Percentiles rank a stretch among this genome's conserved stretches.
phyloP scores from a whole-genome alignment of 2,113 vertebrate genomes.

The Daphoenositta chrysoptera region DNA sequence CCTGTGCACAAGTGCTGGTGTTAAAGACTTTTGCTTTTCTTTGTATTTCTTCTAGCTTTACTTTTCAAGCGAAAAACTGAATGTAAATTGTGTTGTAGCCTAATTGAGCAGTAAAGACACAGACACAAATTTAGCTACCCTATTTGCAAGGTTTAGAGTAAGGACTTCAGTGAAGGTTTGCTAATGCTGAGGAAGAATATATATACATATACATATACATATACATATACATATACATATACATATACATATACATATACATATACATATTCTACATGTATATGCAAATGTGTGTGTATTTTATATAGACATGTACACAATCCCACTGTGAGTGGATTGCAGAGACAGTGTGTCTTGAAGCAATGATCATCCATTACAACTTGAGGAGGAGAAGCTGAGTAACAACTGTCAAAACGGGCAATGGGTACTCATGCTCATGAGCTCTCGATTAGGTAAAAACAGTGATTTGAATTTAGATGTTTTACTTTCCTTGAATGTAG shows the following conservation, averaged over 20 bases:
- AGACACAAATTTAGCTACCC: accelerated
- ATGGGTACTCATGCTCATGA: not conserved
- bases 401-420: not conserved
- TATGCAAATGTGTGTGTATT: accelerated
- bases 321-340: not conserved
- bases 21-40: not conserved
- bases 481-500: not conserved
- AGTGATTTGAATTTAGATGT: not conserved
- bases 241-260: accelerated
- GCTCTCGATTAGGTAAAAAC: not conserved
- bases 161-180: not conserved
- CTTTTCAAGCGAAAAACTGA: not conserved
- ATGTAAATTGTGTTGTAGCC: accelerated
- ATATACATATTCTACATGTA: not conserved
- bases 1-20: accelerated
- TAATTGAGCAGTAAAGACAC: not conserved
- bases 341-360: not conserved
- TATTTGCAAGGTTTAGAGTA: not conserved
- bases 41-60: not conserved
- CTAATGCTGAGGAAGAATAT: not conserved
- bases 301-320: not conserved
- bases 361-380: not conserved
- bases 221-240: accelerated
- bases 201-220: too few species aligned
- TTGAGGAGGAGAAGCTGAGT: not conserved